These are phyloP conservation scores for Phrixothrix hirtus DNA, from an alignment of 2,888 invertebrate species.

Conservation along the genomic window DNA sequence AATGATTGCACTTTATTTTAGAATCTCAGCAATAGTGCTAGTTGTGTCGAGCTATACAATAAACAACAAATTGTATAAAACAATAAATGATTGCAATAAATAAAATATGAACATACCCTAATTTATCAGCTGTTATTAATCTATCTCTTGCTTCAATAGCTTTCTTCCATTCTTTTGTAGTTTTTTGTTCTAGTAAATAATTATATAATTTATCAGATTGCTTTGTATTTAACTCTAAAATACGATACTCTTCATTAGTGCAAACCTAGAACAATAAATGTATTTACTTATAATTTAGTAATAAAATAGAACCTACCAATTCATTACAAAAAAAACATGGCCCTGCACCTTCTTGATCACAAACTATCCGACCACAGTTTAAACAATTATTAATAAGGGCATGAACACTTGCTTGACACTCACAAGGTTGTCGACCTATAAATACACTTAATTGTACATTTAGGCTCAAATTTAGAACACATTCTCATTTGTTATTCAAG, in stretches of 20 bases:
- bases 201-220: constrained; percentile 70
- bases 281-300: too few species aligned
- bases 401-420: constrained; percentile 92
- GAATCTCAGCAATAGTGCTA: too few species aligned
- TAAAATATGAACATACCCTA: constrained; percentile 61
- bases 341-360: constrained; percentile 94
- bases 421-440: constrained; percentile 82
- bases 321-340: constrained; percentile 92
- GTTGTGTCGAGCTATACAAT: too few species aligned
- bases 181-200: constrained; percentile 64
- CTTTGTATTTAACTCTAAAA: constrained; percentile 68
- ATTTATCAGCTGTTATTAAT: constrained; percentile 81
- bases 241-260: constrained; percentile 70
- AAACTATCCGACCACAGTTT: constrained; percentile 92
- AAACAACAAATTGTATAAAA: too few species aligned
- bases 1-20: too few species aligned
- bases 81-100: too few species aligned
- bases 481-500: too few species aligned
- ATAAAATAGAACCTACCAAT: constrained; percentile 64
- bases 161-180: constrained; percentile 65
- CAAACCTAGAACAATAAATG: constrained; percentile 59
- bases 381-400: constrained; percentile 90
- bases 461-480: not conserved
- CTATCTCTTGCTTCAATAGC: constrained; percentile 80
- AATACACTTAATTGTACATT: constrained; percentile 12